Percentiles rank a stretch among this genome's conserved stretches.
Conservation (phyloP, 2,797 vertebrate species). For the Squalus acanthias region DNA sequence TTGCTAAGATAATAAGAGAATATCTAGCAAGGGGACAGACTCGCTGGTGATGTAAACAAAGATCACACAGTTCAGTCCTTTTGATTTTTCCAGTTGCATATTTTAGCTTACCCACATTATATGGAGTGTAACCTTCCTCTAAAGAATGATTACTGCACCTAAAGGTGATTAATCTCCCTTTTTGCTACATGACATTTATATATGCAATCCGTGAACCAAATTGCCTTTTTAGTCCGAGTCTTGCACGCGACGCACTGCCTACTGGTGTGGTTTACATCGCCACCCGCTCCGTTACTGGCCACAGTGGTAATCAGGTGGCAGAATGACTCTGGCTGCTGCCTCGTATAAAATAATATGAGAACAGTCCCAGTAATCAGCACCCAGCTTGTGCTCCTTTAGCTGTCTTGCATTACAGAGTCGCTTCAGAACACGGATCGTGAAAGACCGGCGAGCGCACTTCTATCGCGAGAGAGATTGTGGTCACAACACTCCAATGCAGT, state of each 20-base stretch:
- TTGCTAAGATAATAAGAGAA: not conserved
- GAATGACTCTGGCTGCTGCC: not conserved
- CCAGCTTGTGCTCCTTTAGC: not conserved
- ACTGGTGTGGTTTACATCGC: not conserved
- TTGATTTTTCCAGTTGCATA: not conserved
- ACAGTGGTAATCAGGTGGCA: not conserved
- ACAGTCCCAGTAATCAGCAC: not conserved
- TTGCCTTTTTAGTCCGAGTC: not conserved
- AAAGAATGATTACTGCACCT: constrained; percentile 5
- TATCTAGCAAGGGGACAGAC: not conserved
- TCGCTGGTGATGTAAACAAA: not conserved
- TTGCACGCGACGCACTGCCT: not conserved
- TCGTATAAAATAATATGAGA: not conserved
- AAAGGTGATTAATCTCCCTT: constrained; percentile 26
- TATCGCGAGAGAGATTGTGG: not conserved
- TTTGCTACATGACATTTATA: constrained; percentile 10
- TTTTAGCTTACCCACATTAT: not conserved
- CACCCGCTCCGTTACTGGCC: not conserved
- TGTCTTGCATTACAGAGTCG: not conserved
- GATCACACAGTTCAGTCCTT: not conserved
- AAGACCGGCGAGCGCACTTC: not conserved
- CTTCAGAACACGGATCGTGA: not conserved
- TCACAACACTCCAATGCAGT: not conserved
- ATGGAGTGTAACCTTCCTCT: not conserved
- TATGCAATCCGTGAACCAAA: not conserved